Evolutionary conservation across 2,888 invertebrate species (phyloP).

Genomic region (Eupeodes luniger): DNA sequence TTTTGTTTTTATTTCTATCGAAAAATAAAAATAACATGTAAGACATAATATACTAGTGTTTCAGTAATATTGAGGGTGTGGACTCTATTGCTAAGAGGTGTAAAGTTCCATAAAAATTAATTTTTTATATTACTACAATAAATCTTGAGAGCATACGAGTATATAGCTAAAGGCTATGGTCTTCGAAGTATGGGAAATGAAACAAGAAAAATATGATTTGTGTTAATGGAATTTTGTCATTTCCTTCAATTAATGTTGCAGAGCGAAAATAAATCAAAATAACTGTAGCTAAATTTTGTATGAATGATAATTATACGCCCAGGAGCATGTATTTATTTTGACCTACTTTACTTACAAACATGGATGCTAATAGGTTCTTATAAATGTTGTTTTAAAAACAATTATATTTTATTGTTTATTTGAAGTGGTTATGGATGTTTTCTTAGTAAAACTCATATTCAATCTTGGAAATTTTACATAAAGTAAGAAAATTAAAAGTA

Average conservation of each 20-base stretch:
- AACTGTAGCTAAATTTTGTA: background rate
- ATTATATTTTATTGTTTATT: too few relatives aligned
- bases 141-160: constrained; percentile 5
- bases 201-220: constrained; percentile 25
- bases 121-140: constrained; percentile 34
- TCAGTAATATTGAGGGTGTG: background rate
- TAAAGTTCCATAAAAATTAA: constrained; percentile 21
- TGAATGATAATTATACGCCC: background rate
- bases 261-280: constrained; percentile 16
- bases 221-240: constrained; percentile 45
- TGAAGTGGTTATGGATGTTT: too few relatives aligned
- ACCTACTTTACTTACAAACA: too few relatives aligned
- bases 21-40: background rate
- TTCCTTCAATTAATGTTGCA: constrained; percentile 43
- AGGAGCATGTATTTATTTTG: too few relatives aligned
- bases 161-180: background rate
- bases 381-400: too few relatives aligned
- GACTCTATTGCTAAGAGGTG: background rate
- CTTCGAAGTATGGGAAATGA: constrained; percentile 18
- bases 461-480: too few relatives aligned
- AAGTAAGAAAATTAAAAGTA: too few relatives aligned
- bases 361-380: too few relatives aligned
- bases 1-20: background rate
- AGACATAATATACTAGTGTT: background rate
- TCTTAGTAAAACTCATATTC: too few relatives aligned